A percentile compares a stretch with the other conserved stretches of the same genome.
Conservation (phyloP, 2,113 vertebrate genomes). For the Chelonoidis abingdonii region DNA sequence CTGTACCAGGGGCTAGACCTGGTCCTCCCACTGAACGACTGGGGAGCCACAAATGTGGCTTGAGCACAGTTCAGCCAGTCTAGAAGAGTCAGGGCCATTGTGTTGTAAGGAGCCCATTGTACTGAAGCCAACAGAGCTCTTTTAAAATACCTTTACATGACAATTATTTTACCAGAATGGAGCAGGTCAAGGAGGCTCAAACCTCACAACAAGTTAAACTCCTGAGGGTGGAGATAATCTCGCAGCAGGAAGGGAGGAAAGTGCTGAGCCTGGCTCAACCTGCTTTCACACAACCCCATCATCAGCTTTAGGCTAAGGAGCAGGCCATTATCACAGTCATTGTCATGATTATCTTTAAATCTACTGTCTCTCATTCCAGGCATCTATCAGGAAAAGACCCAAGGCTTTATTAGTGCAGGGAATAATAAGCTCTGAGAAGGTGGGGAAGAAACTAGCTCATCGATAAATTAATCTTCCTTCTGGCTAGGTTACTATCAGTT, state of each 20-base stretch:
- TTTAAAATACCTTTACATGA: constrained; percentile 60
- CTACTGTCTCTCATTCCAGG: constrained; percentile 69
- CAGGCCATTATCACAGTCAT: constrained; percentile 78
- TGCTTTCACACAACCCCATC: constrained; percentile 48
- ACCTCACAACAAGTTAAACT: constrained; percentile 62
- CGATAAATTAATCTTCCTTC: constrained; percentile 73
- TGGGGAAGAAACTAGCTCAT: constrained; percentile 56
- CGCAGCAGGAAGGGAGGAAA: constrained; percentile 69
- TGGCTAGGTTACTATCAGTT: constrained; percentile 67
- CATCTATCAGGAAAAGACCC: constrained; percentile 74
- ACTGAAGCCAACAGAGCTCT: constrained; percentile 15
- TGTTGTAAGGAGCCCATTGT: constrained; percentile 47
- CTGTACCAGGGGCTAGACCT: no score
- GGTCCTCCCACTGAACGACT: background rate
- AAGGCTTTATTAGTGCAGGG: constrained; percentile 66
- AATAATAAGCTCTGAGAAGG: constrained; percentile 62
- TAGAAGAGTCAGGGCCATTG: background rate
- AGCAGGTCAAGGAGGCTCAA: constrained; percentile 56
- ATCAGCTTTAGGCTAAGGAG: constrained; percentile 56
- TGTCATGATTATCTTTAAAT: constrained; percentile 80
- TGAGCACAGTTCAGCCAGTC: background rate
- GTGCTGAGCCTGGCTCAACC: constrained; percentile 31
- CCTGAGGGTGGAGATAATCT: constrained; percentile 73
- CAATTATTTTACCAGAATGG: constrained; percentile 75
- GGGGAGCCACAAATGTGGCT: background rate